Conservation (phyloP, 2,888 invertebrate species). For the Smittia sp. region DNA sequence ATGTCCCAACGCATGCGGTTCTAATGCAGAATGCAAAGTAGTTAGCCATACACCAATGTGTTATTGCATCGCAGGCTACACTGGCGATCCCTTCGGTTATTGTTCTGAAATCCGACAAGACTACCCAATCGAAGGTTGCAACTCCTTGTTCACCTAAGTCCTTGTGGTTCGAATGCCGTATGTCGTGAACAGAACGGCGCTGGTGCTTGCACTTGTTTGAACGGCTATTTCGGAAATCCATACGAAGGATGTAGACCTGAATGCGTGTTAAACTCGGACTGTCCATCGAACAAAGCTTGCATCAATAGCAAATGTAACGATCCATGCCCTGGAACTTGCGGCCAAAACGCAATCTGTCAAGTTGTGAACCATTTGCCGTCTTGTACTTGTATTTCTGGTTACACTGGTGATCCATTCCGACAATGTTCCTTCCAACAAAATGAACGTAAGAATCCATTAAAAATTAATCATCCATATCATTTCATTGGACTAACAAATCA, state of each 20-base stretch:
- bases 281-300: slow-evolving; percentile 73
- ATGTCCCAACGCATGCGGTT: slow-evolving; percentile 78
- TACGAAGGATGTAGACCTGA: slow-evolving; percentile 74
- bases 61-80: slow-evolving; percentile 70
- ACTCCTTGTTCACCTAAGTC: slow-evolving; percentile 62
- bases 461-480: slow-evolving; percentile 44
- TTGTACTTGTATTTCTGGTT: slow-evolving; percentile 64
- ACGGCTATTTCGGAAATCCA: slow-evolving; percentile 73
- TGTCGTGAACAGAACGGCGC: slow-evolving; percentile 65
- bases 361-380: slow-evolving; percentile 67
- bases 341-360: slow-evolving; percentile 75
- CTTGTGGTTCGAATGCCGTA: slow-evolving; percentile 76
- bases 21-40: slow-evolving; percentile 78
- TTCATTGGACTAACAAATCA: neutral
- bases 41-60: slow-evolving; percentile 81
- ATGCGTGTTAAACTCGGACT: slow-evolving; percentile 69
- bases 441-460: slow-evolving; percentile 54
- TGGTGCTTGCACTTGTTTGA: slow-evolving; percentile 68
- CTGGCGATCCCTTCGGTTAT: slow-evolving; percentile 74
- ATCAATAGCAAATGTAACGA: slow-evolving; percentile 78
- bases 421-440: slow-evolving; percentile 57
- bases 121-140: slow-evolving; percentile 65
- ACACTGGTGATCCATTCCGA: slow-evolving; percentile 72
- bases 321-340: slow-evolving; percentile 79
- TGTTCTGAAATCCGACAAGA: slow-evolving; percentile 59